phyloP scores from a whole-genome alignment of 2,888 invertebrate genomes.

The Chrysotoxum bicinctum region DNA sequence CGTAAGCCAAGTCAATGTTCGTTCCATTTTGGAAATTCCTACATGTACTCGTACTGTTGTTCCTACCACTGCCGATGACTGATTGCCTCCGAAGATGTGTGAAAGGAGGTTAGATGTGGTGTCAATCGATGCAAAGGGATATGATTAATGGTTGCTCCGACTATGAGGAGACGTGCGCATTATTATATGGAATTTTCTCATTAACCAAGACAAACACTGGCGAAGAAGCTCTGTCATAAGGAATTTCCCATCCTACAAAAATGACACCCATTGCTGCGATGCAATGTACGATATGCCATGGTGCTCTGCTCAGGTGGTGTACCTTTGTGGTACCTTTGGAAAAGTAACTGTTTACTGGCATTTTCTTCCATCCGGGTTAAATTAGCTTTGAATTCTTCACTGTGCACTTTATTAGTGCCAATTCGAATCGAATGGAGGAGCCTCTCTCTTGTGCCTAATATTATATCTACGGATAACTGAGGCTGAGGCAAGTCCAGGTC shows the following conservation, averaged over 20 bases:
- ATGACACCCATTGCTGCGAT: conserved; percentile 36
- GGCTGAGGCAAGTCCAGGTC: conserved; percentile 61
- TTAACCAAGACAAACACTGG: conserved; percentile 27
- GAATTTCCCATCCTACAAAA: conserved; percentile 39
- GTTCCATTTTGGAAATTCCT: background rate
- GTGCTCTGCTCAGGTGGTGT: background rate
- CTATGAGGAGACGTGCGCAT: conserved; percentile 17
- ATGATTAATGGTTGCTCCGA: conserved; percentile 45
- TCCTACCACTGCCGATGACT: conserved; percentile 1
- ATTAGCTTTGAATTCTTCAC: conserved; percentile 50
- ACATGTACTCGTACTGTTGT: background rate
- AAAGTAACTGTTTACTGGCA: conserved; percentile 54
- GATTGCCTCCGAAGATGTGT: conserved; percentile 38
- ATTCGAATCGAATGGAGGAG: conserved; percentile 15
- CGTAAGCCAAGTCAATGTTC: conserved; percentile 9
- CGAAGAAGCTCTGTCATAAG: conserved; percentile 17
- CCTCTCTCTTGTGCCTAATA: conserved; percentile 10
- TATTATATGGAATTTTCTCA: conserved; percentile 56
- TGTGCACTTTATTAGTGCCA: conserved; percentile 50
- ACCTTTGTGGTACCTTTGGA: conserved; percentile 31
- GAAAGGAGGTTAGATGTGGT: conserved; percentile 41
- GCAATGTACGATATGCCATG: background rate
- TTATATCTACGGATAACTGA: background rate
- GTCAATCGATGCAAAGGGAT: conserved; percentile 44
- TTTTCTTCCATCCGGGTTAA: conserved; percentile 55